phyloP scores from a whole-genome alignment of 1,140 invertebrate species.

The Oppia nitens region DNA sequence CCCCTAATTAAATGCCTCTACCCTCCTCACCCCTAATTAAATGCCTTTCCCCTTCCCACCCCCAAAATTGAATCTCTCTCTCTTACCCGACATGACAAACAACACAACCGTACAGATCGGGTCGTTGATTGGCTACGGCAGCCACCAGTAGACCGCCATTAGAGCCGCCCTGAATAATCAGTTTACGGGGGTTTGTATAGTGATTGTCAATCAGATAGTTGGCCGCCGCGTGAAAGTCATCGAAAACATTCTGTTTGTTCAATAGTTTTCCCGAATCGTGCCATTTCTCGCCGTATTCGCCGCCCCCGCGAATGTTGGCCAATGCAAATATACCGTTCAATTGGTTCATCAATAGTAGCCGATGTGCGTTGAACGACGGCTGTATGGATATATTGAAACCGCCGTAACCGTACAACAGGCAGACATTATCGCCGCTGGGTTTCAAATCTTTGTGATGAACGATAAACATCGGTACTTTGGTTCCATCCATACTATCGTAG shows the following conservation, averaged over 20 bases:
- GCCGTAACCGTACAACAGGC: constrained; percentile 87
- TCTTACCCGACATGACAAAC: constrained; percentile 78
- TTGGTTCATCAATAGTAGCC: constrained; percentile 74
- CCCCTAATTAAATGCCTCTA: background rate
- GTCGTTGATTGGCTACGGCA: constrained; percentile 81
- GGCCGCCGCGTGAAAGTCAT: constrained; percentile 86
- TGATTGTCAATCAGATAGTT: constrained; percentile 68
- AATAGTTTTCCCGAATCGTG: constrained; percentile 75
- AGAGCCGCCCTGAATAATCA: constrained; percentile 82
- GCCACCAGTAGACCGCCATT: constrained; percentile 90
- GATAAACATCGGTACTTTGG: constrained; percentile 93
- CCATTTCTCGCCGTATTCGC: constrained; percentile 95
- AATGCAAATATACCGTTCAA: constrained; percentile 73
- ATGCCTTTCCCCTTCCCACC: background rate
- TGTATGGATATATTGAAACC: constrained; percentile 86
- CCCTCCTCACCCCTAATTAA: background rate
- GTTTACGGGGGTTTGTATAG: constrained; percentile 48
- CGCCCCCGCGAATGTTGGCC: constrained; percentile 69
- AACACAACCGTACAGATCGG: constrained; percentile 79
- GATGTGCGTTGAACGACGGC: constrained; percentile 62
- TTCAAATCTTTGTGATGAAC: constrained; percentile 52
- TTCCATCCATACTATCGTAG: constrained; percentile 85
- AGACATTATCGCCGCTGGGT: constrained; percentile 50
- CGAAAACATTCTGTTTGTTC: constrained; percentile 94
- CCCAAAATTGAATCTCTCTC: background rate